Conservation (phyloP, 1,140 invertebrate genomes). For the Amyelois transitella region DNA sequence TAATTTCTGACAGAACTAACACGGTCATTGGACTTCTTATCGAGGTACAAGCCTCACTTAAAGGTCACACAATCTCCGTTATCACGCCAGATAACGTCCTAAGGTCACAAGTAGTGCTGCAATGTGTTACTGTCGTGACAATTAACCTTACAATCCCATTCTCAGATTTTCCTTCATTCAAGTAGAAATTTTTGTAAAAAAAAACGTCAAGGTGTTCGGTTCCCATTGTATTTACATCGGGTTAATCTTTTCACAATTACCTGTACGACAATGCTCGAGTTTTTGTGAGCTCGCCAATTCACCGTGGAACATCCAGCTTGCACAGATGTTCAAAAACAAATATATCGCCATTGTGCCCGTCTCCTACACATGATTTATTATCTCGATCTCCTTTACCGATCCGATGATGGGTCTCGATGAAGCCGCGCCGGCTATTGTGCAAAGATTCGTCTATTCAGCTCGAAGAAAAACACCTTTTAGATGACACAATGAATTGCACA, state of each 20-base stretch:
- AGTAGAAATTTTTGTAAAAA: conserved; percentile 15
- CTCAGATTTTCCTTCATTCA: conserved; percentile 5
- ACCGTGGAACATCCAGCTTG: conserved; percentile 22
- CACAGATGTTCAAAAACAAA: conserved; percentile 66
- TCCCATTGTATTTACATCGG: conserved; percentile 55
- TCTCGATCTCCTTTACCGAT: conserved; percentile 34
- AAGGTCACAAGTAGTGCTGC: conserved; percentile 54
- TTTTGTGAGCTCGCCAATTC: conserved; percentile 55
- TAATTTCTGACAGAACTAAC: conserved; percentile 18
- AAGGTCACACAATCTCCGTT: conserved; percentile 65
- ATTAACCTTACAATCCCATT: conserved; percentile 5
- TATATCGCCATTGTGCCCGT: conserved; percentile 38
- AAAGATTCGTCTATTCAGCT: conserved; percentile 48
- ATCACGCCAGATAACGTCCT: conserved; percentile 53
- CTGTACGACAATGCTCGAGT: conserved; percentile 44
- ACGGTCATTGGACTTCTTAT: conserved; percentile 69
- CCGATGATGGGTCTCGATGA: conserved; percentile 47
- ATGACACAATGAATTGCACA: conserved; percentile 60
- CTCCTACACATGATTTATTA: conserved; percentile 66
- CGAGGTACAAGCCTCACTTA: conserved; percentile 45
- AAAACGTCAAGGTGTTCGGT: conserved; percentile 62
- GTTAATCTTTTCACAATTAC: conserved; percentile 69
- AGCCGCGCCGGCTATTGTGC: conserved; percentile 55
- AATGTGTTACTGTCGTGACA: conserved; percentile 20
- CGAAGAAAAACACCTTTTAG: conserved; percentile 57